Evolutionary conservation across 2,113 vertebrate genomes (phyloP), one percentile per base, ranked within the genome.

Genomic region (Panthera leo): DNA sequence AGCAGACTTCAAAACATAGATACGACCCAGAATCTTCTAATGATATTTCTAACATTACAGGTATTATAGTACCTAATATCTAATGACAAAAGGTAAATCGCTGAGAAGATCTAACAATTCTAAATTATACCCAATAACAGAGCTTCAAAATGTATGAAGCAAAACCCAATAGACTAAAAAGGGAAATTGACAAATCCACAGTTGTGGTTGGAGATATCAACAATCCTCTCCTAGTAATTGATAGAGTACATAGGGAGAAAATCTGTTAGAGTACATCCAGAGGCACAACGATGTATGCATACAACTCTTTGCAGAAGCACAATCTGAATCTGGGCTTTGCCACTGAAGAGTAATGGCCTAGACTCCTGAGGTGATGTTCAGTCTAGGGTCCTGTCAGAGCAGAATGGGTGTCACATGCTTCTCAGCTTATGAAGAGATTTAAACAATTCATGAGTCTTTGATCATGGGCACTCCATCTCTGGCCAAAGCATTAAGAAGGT

Each of bases 401-500:
- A 36, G 82, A 94, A 70, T 5, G n/a, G 13, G 11, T 34, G 2
- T 53, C 34, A 21, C 8, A 7, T 39, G 3, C 19, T 65, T 84
- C 84, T 92, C 67, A 55, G 34, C 70, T 70, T 51, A 63, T 1
- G 19, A 48, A 0, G 5, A 68, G 34, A 65, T 65, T n/a, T 12
- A 84, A 97, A 79, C 2, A 68, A 80, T 31, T 86, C 70, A 70
- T 51, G 34, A 42, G 7, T 79, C 73, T 19, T 73, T 75, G 84
- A 73, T 27, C 55, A 34, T 4, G 4, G 18, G 27, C 53, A 94
- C 14, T 58, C 75, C 14, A 63, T 23, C 70, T 78, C 65, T 91
- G 19, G 65, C 70, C 73, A 95, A 63, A 92, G 68, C 31, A 91
- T 45, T 89, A 48, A 89, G 92, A 70, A 91, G 21, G 80, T 87